Percentiles rank a stretch among this genome's conserved stretches.
Conservation (phyloP, 1,140 invertebrate genomes). For the Pemphigus obesinymphae region DNA sequence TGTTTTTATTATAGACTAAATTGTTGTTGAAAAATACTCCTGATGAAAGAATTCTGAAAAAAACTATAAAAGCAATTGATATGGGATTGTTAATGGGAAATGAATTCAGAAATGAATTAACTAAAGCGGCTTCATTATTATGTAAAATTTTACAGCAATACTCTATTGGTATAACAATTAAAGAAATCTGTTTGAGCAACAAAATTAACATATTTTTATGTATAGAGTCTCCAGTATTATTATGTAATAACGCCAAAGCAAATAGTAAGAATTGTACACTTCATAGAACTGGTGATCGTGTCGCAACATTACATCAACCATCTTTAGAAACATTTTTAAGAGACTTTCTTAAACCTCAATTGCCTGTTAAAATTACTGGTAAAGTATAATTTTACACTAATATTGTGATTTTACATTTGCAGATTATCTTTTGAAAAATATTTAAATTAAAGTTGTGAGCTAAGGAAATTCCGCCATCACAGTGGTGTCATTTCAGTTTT, state of each 20-base stretch:
- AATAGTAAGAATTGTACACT: not conserved
- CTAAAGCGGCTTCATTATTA: conserved; percentile 43
- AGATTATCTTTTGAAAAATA: too few relatives aligned
- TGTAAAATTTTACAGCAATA: conserved; percentile 29
- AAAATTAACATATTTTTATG: not conserved
- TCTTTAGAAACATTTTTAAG: conserved; percentile 63
- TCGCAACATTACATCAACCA: conserved; percentile 52
- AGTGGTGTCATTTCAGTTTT: too few relatives aligned
- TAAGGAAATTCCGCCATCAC: too few relatives aligned
- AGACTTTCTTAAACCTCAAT: conserved; percentile 57
- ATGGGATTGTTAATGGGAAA: conserved; percentile 73
- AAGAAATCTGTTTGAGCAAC: not conserved
- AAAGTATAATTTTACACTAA: conserved; percentile 12
- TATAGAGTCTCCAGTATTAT: not conserved
- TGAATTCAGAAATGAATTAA: conserved; percentile 42
- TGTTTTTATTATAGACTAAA: not conserved
- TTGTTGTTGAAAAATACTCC: conserved; percentile 18
- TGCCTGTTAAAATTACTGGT: conserved; percentile 62
- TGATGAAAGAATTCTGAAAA: conserved; percentile 49
- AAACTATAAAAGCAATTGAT: conserved; percentile 68
- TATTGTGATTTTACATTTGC: too few relatives aligned
- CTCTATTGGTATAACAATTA: not conserved
- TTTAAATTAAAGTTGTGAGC: too few relatives aligned
- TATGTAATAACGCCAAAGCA: not conserved
- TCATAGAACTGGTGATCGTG: conserved; percentile 26